These are phyloP conservation scores for Lampris megalopsis DNA, from an alignment of 2,113 vertebrate genomes.

Conservation along the genomic window DNA sequence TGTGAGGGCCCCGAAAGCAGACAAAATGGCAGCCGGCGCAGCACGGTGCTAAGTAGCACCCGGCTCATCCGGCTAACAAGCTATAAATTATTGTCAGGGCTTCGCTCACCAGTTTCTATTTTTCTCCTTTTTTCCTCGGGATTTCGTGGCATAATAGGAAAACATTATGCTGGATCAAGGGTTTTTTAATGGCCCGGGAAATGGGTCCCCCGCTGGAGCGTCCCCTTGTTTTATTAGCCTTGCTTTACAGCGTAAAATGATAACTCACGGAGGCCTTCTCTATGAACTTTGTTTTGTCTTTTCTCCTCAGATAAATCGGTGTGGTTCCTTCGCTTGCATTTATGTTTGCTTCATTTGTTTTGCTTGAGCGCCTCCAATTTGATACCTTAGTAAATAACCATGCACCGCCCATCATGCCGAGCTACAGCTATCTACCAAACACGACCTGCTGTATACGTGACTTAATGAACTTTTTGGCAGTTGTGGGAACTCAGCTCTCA, in stretches of 20 bases:
- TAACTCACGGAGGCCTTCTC: constrained; percentile 27
- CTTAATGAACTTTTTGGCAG: too few relatives aligned
- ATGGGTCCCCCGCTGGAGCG: constrained; percentile 41
- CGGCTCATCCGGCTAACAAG: constrained; percentile 79
- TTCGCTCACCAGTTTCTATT: constrained; percentile 1
- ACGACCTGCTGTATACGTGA: too few relatives aligned
- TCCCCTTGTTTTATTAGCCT: constrained; percentile 32
- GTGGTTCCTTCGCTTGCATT: constrained; percentile 32
- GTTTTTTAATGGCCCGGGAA: constrained; percentile 43
- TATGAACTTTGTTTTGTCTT: constrained; percentile 45
- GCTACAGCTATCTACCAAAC: too few relatives aligned
- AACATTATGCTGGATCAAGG: constrained; percentile 64
- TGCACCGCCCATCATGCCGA: too few relatives aligned
- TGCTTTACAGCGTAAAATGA: constrained; percentile 32
- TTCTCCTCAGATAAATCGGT: constrained; percentile 36
- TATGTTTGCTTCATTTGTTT: background rate
- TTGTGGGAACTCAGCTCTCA: too few relatives aligned
- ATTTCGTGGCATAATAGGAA: constrained; percentile 69
- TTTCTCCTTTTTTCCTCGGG: constrained; percentile 40
- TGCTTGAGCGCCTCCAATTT: background rate
- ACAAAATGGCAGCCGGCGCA: constrained; percentile 58
- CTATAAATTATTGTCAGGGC: constrained; percentile 74
- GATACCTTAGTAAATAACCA: too few relatives aligned
- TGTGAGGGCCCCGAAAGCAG: constrained; percentile 61
- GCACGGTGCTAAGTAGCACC: constrained; percentile 69